Evolutionary conservation across 53 echinoderm and acorn worm genomes (phyloP), one percentile per base, ranked within the genome.

Genomic region (Paelopatides confundens): DNA sequence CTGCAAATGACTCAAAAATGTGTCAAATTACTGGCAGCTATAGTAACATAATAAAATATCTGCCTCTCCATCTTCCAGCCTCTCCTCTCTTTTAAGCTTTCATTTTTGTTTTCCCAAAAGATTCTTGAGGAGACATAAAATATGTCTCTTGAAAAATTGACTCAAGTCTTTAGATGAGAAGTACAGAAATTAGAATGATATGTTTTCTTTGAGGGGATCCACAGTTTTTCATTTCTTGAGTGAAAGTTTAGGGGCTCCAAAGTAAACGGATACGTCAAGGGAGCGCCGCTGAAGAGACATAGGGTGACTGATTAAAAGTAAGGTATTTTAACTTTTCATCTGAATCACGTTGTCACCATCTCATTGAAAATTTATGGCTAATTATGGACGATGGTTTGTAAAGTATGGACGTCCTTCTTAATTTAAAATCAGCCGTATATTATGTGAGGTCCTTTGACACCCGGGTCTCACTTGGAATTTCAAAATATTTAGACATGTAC

Each of bases 81-180:
- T 58, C 58, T 58, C 21, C 58, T 58, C n/a, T 6, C n/a, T 58
- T 43, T 43, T 43, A 43, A 43, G 43, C 43, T 1, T 1, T 8
- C 43, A 43, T 43, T 12, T 12, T 43, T 58, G 58, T 58, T 58
- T 58, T 58, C 58, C 58, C 58, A 58, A 23, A n/a, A 23, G 58
- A 58, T 58, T 58, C 58, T 58, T 4, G 58, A 23, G 4, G 7
- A 40, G 71, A 29, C 74, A 40, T 74, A 40, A 74, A 74, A 74
- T 74, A 74, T 40, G 18, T 46, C 40, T 74, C 74, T 39, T 24
- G 26, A 18, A 67, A 33, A 35, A 40, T n/a, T n/a, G 14, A 68
- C 31, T 74, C 26, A 40, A 74, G 46, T 46, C 40, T 74, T 40
- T 39, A 46, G 74, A 74, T 74, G 43, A 28, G 74, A 74, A 74